These are phyloP conservation scores for Prorops nasuta DNA, from an alignment of 1,140 invertebrate species.

Conservation along the genomic window DNA sequence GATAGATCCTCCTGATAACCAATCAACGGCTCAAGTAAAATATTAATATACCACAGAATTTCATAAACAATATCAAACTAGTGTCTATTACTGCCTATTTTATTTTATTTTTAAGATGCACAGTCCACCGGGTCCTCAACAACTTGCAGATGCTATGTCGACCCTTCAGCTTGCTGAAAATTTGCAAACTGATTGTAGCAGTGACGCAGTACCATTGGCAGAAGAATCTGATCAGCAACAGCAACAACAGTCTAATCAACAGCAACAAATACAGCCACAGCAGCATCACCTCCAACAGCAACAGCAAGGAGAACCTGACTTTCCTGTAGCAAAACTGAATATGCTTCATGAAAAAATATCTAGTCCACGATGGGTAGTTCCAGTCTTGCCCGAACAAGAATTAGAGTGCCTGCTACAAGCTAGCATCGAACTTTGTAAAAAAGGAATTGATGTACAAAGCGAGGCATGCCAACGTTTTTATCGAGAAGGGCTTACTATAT, in stretches of 20 bases:
- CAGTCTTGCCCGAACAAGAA: slow-evolving; percentile 94
- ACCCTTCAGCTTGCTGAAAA: slow-evolving; percentile 52
- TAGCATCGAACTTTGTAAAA: slow-evolving; percentile 81
- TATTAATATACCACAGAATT: neutral
- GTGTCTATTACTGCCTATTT: neutral
- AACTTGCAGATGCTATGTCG: slow-evolving; percentile 50
- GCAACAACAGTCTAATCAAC: too few species aligned
- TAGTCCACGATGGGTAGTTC: slow-evolving; percentile 93
- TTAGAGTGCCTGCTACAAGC: slow-evolving; percentile 88
- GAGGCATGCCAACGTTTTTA: slow-evolving; percentile 94
- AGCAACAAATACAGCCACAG: too few species aligned
- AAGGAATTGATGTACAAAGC: slow-evolving; percentile 83
- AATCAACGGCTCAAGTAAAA: slow-evolving; percentile 55
- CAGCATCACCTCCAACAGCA: slow-evolving; percentile 50
- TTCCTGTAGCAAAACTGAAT: slow-evolving; percentile 83
- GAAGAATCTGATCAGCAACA: slow-evolving; percentile 54
- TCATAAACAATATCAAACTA: slow-evolving; percentile 3
- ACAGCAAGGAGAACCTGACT: slow-evolving; percentile 65
- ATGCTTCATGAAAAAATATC: slow-evolving; percentile 94
- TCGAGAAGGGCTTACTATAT: slow-evolving; percentile 89
- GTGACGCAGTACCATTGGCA: slow-evolving; percentile 36
- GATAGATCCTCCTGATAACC: slow-evolving; percentile 60
- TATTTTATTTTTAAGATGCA: slow-evolving; percentile 38
- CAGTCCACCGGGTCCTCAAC: slow-evolving; percentile 54
- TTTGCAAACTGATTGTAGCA: slow-evolving; percentile 41